Percentiles rank a stretch among this genome's conserved stretches.
Evolutionary conservation across 2,888 invertebrate species (phyloP).

Genomic region (Entomobrya proxima): DNA sequence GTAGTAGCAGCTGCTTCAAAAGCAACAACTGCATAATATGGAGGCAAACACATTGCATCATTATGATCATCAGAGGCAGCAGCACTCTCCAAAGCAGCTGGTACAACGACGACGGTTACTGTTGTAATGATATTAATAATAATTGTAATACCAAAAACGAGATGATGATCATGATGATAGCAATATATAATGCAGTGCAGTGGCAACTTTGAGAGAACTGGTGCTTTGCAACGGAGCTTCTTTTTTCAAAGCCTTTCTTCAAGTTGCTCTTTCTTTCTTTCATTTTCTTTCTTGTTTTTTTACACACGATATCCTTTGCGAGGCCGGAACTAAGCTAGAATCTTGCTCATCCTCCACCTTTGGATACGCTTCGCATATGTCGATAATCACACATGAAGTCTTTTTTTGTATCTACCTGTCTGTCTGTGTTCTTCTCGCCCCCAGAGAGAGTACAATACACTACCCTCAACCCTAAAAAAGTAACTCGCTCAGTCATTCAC

Average conservation of each 20-base stretch:
- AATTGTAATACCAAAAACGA: conserved; percentile 19
- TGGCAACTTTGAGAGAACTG: background rate
- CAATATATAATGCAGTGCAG: background rate
- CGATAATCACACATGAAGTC: conserved; percentile 66
- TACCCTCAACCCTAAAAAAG: background rate
- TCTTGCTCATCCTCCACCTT: conserved; percentile 69
- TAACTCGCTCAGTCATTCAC: conserved; percentile 57
- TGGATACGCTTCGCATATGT: conserved; percentile 75
- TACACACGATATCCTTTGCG: conserved; percentile 59
- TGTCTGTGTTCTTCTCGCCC: background rate
- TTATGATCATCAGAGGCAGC: conserved; percentile 31
- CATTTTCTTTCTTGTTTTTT: conserved; percentile 1
- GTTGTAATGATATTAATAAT: conserved; percentile 58
- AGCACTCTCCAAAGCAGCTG: conserved; percentile 43
- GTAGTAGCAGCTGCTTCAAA: conserved; percentile 17
- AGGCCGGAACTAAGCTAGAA: conserved; percentile 71
- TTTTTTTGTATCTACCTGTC: conserved; percentile 17
- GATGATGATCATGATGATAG: conserved; percentile 11
- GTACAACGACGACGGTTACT: conserved; percentile 37
- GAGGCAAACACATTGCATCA: conserved; percentile 15
- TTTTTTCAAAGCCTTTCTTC: conserved; percentile 17
- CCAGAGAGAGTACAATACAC: background rate
- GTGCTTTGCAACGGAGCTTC: background rate
- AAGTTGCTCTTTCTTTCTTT: conserved; percentile 50
- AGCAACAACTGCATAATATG: background rate